Conservation (phyloP, 2,113 vertebrate genomes). For the Chaetorhynchus papuensis region DNA sequence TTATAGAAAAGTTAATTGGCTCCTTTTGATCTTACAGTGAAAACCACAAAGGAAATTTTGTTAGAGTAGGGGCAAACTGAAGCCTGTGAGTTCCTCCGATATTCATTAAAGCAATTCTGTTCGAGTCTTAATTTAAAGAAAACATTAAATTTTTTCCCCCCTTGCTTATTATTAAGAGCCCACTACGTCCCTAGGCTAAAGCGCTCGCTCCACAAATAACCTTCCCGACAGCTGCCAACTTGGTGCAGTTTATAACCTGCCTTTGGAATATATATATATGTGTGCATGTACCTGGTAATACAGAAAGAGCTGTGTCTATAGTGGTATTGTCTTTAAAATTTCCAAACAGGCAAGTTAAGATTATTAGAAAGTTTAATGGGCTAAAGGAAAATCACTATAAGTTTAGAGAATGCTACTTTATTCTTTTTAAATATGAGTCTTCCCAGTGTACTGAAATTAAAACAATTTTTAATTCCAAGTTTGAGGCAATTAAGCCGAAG, state of each 20-base stretch:
- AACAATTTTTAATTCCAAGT: constrained; percentile 13
- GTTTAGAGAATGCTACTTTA: constrained; percentile 56
- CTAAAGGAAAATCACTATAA: not conserved
- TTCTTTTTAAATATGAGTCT: constrained; percentile 41
- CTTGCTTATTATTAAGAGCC: constrained; percentile 68
- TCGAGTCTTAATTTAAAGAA: constrained; percentile 77
- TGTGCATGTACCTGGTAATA: not conserved
- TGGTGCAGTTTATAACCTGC: constrained; percentile 53
- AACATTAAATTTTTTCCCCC: constrained; percentile 50
- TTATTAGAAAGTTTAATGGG: constrained; percentile 34
- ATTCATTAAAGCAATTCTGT: constrained; percentile 77
- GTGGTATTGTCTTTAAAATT: constrained; percentile 8
- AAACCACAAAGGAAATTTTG: constrained; percentile 79
- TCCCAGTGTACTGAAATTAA: constrained; percentile 29
- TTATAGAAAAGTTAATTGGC: constrained; percentile 78
- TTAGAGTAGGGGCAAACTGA: constrained; percentile 56
- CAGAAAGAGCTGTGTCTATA: constrained; percentile 43
- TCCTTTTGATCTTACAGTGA: constrained; percentile 75
- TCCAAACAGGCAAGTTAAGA: constrained; percentile 32
- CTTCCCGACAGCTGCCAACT: constrained; percentile 43
- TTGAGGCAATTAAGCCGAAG: constrained; percentile 23
- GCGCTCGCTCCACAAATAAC: constrained; percentile 16
- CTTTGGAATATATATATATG: not conserved
- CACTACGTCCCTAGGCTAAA: constrained; percentile 61
- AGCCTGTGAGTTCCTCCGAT: constrained; percentile 55